Conservation (phyloP, 2,888 invertebrate genomes). For the Neocrepidodera transversa region DNA sequence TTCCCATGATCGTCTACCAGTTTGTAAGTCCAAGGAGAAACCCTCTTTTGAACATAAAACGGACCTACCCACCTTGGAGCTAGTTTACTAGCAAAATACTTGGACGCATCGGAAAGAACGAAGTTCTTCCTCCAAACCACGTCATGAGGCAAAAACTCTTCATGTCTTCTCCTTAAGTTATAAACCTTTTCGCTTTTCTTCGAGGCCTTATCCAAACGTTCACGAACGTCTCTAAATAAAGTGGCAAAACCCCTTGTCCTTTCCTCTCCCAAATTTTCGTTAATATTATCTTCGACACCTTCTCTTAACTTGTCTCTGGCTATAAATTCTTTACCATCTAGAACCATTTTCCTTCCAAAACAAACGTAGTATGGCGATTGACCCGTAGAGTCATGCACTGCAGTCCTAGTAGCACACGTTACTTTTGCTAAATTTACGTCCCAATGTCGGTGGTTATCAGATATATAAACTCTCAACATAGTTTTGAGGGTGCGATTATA, state of each 20-base stretch:
- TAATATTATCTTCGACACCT: too few species aligned
- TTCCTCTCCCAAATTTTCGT: too few species aligned
- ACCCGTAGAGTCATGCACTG: too few species aligned
- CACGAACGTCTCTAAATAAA: constrained; percentile 8
- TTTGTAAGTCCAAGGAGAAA: constrained; percentile 35
- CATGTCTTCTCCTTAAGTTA: constrained; percentile 20
- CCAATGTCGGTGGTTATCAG: constrained; percentile 33
- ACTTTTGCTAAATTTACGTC: constrained; percentile 44
- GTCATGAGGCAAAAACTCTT: constrained; percentile 10
- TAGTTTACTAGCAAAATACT: constrained; percentile 31
- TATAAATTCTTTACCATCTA: too few species aligned
- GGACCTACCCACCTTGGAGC: constrained; percentile 34
- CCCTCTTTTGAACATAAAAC: constrained; percentile 11
- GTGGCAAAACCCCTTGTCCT: neutral
- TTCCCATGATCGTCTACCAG: constrained; percentile 25
- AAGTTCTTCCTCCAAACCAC: constrained; percentile 26
- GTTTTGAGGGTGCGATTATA: constrained; percentile 48
- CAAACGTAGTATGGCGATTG: too few species aligned
- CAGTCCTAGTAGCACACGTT: constrained; percentile 45
- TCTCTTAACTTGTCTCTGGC: too few species aligned
- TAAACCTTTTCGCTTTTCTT: constrained; percentile 12
- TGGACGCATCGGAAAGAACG: constrained; percentile 30
- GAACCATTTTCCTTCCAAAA: too few species aligned
- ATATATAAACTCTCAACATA: constrained; percentile 35
- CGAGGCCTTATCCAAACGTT: constrained; percentile 15